Evolutionary conservation across 1,140 invertebrate genomes (phyloP).

Genomic region (Lanistes nyassanus): DNA sequence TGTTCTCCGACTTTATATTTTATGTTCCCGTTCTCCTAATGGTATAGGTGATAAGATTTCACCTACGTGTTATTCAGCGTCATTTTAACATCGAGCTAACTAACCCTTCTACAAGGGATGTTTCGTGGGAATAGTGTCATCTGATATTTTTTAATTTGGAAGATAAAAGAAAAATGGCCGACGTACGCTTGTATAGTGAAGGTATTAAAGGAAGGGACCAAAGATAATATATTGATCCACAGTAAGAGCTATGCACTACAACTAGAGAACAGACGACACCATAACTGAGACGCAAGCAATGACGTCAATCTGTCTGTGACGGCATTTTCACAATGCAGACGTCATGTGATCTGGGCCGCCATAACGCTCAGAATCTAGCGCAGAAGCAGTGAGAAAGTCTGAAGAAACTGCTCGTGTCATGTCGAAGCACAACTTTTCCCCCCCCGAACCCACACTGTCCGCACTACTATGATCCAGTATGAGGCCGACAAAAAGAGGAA

Average conservation of each 20-base stretch:
- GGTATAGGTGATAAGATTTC: no score
- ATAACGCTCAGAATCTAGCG: constrained; percentile 1
- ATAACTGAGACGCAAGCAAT: no score
- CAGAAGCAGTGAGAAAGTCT: constrained; percentile 3
- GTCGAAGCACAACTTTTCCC: constrained; percentile 22
- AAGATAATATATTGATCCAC: no score
- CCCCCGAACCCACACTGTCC: background rate
- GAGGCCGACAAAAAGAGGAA: constrained; percentile 29
- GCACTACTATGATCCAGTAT: constrained; percentile 18
- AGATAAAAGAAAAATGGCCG: background rate
- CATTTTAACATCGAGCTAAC: no score
- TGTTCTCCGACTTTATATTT: no score
- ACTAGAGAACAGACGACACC: background rate
- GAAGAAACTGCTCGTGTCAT: background rate
- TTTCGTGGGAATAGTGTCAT: background rate
- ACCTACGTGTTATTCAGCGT: no score
- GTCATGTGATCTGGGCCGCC: background rate
- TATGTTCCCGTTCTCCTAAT: no score
- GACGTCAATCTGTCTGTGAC: constrained; percentile 3
- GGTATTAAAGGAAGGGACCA: background rate
- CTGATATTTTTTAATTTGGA: background rate
- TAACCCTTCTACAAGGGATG: background rate
- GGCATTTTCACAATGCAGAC: background rate
- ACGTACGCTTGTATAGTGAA: background rate
- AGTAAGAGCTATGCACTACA: background rate